phyloP scores from a whole-genome alignment of 53 echinoderm and acorn worm genomes.

The Henricia sp. region DNA sequence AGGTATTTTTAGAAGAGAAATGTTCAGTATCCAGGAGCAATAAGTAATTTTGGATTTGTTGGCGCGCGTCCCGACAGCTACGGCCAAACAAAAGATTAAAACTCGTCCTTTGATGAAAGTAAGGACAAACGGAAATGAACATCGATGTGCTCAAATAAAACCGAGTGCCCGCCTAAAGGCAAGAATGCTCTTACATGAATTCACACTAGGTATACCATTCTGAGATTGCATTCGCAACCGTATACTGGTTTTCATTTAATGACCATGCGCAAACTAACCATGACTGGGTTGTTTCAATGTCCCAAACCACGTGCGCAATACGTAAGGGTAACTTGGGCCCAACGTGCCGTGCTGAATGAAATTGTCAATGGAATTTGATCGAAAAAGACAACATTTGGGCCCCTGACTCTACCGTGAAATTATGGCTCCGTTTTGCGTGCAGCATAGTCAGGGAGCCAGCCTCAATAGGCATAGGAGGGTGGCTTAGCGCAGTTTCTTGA shows the following conservation, averaged over 20 bases:
- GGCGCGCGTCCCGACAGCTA: no score
- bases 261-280: not conserved
- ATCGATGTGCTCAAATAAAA: not conserved
- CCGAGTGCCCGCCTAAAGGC: not conserved
- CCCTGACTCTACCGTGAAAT: not conserved
- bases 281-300: not conserved
- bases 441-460: no score
- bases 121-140: conserved; percentile 2
- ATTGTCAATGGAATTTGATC: not conserved
- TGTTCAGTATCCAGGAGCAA: no score
- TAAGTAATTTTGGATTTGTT: no score
- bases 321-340: not conserved
- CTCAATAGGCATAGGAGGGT: no score
- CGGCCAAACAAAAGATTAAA: no score
- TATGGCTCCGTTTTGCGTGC: not conserved
- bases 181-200: not conserved
- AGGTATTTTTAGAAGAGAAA: no score
- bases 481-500: no score
- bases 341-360: not conserved
- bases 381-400: not conserved
- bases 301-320: not conserved
- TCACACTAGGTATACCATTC: not conserved
- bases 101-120: no score
- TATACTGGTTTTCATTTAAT: not conserved
- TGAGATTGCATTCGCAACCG: not conserved